Evolutionary conservation across 2,888 invertebrate species (phyloP).

Genomic region (Leptopilina drosophilae): DNA sequence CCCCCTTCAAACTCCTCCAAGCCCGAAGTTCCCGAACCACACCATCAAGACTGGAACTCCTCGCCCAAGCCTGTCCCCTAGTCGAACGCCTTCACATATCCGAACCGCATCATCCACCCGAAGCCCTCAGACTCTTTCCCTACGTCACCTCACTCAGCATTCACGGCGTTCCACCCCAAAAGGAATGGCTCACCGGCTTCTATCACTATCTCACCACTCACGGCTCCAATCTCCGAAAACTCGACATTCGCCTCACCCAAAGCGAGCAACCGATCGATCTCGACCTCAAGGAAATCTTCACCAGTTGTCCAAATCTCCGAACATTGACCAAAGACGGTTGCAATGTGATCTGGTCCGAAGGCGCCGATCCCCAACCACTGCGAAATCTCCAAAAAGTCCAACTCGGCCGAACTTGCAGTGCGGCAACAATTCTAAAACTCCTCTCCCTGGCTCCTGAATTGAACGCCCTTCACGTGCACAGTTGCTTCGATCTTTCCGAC

Average conservation of each 20-base stretch:
- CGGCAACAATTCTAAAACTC: constrained; percentile 71
- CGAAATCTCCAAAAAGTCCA: constrained; percentile 70
- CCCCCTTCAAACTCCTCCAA: constrained; percentile 72
- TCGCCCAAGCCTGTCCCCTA: constrained; percentile 74
- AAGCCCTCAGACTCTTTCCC: constrained; percentile 71
- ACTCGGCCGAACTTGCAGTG: constrained; percentile 71
- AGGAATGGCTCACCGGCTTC: constrained; percentile 73
- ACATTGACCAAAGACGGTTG: constrained; percentile 72
- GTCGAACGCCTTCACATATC: constrained; percentile 74
- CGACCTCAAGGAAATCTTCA: constrained; percentile 71
- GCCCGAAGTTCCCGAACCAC: constrained; percentile 74
- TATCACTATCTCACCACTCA: constrained; percentile 73
- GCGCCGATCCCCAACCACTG: constrained; percentile 64
- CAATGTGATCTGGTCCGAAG: constrained; percentile 70
- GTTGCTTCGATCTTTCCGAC: constrained; percentile 74
- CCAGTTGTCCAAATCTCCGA: constrained; percentile 71
- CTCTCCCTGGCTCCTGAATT: constrained; percentile 72
- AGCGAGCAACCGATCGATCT: constrained; percentile 67
- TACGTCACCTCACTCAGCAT: constrained; percentile 72
- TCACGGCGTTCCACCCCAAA: constrained; percentile 72
- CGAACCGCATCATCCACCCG: constrained; percentile 75
- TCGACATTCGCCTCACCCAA: constrained; percentile 71
- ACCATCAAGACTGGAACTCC: constrained; percentile 69
- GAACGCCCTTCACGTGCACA: constrained; percentile 73
- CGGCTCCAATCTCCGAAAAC: constrained; percentile 70